phyloP scores from a whole-genome alignment of 2,113 vertebrate genomes.

The Syngnathus floridae region DNA sequence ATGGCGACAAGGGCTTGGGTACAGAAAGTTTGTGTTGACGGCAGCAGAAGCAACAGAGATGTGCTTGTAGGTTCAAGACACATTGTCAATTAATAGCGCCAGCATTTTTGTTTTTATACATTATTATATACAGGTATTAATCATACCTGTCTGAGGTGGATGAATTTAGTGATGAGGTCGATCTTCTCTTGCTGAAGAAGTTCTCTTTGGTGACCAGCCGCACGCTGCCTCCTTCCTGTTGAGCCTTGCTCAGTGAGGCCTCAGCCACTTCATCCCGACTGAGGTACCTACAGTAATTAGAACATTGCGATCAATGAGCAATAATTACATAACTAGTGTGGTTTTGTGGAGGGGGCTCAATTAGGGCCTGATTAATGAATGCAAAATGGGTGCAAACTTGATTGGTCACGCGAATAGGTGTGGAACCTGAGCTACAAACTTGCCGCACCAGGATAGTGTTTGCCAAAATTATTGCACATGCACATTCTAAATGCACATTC shows the following conservation, averaged over 20 bases:
- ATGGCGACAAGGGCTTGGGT: too few relatives aligned
- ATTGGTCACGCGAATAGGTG: not conserved
- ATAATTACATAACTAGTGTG: conserved; percentile 28
- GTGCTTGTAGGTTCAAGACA: too few relatives aligned
- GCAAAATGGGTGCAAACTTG: not conserved
- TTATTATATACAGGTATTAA: not conserved
- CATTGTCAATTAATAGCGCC: not conserved
- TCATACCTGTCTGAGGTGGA: conserved; percentile 47
- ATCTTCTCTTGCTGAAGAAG: conserved; percentile 46
- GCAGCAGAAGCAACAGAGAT: too few relatives aligned
- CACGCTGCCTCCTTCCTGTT: conserved; percentile 77
- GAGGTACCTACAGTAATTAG: conserved; percentile 75
- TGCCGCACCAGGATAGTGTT: not conserved
- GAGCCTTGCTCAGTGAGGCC: conserved; percentile 77
- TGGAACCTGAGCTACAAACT: not conserved
- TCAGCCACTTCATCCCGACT: conserved; percentile 83
- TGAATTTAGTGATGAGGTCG: conserved; percentile 8
- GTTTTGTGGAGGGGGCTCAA: conserved; percentile 20
- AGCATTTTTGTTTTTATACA: not conserved
- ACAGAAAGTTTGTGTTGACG: too few relatives aligned
- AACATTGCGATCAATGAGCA: conserved; percentile 12
- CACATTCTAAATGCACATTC: not conserved
- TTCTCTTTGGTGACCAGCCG: conserved; percentile 72
- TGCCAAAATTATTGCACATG: too few relatives aligned
- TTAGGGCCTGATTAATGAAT: conserved; percentile 7